A percentile compares a stretch with the other conserved stretches of the same genome.
These are phyloP conservation scores for Microctonus aethiopoides DNA, from an alignment of 2,888 invertebrate genomes.

Conservation along the genomic window DNA sequence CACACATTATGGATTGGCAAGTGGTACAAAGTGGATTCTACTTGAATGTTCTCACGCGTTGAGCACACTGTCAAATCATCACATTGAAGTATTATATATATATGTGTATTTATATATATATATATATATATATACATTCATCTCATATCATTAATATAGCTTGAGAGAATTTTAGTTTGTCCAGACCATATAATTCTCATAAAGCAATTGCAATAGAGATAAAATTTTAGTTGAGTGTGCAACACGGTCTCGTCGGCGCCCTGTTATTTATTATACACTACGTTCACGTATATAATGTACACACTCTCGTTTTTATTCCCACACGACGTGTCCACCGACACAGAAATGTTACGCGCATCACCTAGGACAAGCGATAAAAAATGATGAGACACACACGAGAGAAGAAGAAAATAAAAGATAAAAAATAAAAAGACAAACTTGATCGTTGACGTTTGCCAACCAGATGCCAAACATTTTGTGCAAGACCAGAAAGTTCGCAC, in stretches of 20 bases:
- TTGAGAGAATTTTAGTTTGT: background rate
- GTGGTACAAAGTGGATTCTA: background rate
- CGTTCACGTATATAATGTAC: no score
- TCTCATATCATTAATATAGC: background rate
- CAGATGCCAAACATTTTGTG: conserved; percentile 31
- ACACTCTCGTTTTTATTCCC: conserved; percentile 2
- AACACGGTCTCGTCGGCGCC: conserved; percentile 28
- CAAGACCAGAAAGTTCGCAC: conserved; percentile 44
- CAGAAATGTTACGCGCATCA: conserved; percentile 13
- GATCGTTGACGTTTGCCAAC: conserved; percentile 25
- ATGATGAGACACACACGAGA: conserved; percentile 12
- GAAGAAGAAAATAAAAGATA: conserved; percentile 20
- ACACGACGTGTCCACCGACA: conserved; percentile 13
- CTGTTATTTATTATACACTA: no score
- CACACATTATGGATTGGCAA: background rate
- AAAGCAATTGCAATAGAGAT: background rate
- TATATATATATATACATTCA: background rate
- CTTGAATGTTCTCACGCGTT: background rate
- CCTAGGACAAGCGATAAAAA: conserved; percentile 26
- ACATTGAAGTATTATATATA: background rate
- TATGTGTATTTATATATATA: no score
- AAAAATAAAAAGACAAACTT: conserved; percentile 26
- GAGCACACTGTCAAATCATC: conserved; percentile 5
- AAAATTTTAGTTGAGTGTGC: conserved; percentile 14
- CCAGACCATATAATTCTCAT: background rate